Percentiles rank a stretch among this genome's conserved stretches.
phyloP scores from a whole-genome alignment of 2,797 vertebrate species.

The Carapus acus region DNA sequence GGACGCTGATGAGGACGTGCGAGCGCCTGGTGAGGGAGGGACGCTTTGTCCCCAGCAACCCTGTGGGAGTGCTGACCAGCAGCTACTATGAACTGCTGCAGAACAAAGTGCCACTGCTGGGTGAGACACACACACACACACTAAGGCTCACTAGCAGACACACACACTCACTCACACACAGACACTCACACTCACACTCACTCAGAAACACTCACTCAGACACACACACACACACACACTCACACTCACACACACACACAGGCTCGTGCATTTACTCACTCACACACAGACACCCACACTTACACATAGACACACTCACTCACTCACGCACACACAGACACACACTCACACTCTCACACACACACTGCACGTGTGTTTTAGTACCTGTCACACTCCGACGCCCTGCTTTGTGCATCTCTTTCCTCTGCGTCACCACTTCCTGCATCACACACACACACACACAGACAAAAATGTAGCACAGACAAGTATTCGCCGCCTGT shows the following conservation, averaged over 20 bases:
- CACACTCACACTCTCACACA: too few species aligned
- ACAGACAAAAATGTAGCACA: slow-evolving; percentile 9
- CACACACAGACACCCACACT: too few species aligned
- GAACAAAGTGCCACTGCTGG: slow-evolving; percentile 97
- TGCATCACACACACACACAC: slow-evolving; percentile 6
- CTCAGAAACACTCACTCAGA: not conserved
- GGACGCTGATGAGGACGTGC: slow-evolving; percentile 95
- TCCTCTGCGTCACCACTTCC: slow-evolving; percentile 7
- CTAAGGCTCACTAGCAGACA: not conserved
- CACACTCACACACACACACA: too few species aligned
- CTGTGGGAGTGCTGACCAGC: slow-evolving; percentile 91
- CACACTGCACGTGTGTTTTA: too few species aligned
- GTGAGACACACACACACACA: slow-evolving; percentile 68
- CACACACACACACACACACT: not conserved
- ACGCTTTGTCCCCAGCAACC: slow-evolving; percentile 89
- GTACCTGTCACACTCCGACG: too few species aligned
- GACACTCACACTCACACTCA: not conserved
- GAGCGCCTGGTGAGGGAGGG: slow-evolving; percentile 96
- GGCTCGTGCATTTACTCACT: too few species aligned
- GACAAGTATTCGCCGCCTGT: slow-evolving; percentile 12
- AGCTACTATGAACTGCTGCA: slow-evolving; percentile 97
- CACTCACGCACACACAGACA: too few species aligned
- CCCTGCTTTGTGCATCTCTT: slow-evolving; percentile 19
- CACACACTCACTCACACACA: not conserved
- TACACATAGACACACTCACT: too few species aligned